Evolutionary conservation across 35 echinoderm and acorn worm species (phyloP).

Genomic region (Lytechinus pictus): DNA sequence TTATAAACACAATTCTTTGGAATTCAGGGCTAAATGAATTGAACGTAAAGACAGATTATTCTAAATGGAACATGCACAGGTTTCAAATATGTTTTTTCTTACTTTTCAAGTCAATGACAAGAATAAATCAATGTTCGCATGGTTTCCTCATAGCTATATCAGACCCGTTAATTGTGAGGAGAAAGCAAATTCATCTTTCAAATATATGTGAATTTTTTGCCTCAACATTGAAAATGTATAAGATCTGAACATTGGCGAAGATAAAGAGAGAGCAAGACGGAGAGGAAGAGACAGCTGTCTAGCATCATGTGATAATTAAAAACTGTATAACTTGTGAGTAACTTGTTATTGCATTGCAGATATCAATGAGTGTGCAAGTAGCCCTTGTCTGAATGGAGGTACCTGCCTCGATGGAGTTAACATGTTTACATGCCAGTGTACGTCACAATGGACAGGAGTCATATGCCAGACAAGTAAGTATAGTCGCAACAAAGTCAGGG

Average conservation of each 20-base stretch:
- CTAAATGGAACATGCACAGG: no score
- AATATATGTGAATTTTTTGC: no score
- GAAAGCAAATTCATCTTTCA: no score
- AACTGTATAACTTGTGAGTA: background rate
- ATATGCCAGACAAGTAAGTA: slow-evolving; percentile 55
- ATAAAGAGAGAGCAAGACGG: background rate
- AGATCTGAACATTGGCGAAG: background rate
- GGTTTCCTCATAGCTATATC: no score
- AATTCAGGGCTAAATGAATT: no score
- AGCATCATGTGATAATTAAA: background rate
- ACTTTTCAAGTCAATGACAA: no score
- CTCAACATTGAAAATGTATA: no score
- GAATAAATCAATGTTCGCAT: no score
- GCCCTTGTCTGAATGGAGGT: slow-evolving; percentile 78
- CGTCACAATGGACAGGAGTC: slow-evolving; percentile 54
- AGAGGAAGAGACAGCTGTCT: background rate
- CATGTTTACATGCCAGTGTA: slow-evolving; percentile 61
- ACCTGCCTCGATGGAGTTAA: slow-evolving; percentile 73
- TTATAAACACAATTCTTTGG: no score
- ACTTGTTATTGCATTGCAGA: slow-evolving; percentile 47
- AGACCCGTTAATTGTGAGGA: no score
- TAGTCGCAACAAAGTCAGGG: background rate
- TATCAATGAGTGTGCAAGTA: slow-evolving; percentile 75
- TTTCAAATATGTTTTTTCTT: no score
- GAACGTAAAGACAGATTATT: no score